Evolutionary conservation across 2,113 vertebrate genomes (phyloP).

Genomic region (Isurus oxyrinchus): DNA sequence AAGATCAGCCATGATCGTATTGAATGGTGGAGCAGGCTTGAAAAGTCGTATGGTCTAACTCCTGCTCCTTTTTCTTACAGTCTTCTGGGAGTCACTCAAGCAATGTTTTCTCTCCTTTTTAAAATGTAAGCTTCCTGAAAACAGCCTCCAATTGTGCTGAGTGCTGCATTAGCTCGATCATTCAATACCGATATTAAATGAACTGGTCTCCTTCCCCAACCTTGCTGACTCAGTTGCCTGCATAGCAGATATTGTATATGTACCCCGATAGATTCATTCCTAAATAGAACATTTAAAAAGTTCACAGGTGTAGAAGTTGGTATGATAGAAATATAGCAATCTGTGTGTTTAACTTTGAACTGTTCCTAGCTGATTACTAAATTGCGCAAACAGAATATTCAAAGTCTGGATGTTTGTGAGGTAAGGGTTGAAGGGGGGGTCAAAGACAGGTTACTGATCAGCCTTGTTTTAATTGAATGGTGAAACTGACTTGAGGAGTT

Average conservation of each 20-base stretch:
- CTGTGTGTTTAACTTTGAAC: neutral
- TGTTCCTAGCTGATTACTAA: neutral
- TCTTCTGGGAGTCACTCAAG: neutral
- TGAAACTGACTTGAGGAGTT: too few species aligned
- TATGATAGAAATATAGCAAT: neutral
- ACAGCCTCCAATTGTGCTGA: neutral
- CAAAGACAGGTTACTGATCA: too few species aligned
- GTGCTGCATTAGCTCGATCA: neutral
- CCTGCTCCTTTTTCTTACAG: neutral
- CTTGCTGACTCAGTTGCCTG: neutral
- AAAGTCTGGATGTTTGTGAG: neutral
- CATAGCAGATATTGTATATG: too few species aligned
- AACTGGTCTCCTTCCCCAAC: neutral
- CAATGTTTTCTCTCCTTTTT: neutral
- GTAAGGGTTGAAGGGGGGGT: neutral
- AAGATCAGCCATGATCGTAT: too few species aligned
- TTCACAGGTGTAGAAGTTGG: neutral
- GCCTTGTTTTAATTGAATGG: too few species aligned
- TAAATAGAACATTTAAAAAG: neutral
- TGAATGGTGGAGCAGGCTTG: too few species aligned
- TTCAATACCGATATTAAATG: neutral
- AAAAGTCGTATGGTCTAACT: neutral
- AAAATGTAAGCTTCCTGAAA: neutral
- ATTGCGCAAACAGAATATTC: neutral
- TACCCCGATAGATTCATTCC: neutral